A percentile compares a stretch with the other conserved stretches of the same genome.
These are phyloP conservation scores for Sebastes aleutianus DNA, from an alignment of 2,797 vertebrate genomes.

Conservation along the genomic window DNA sequence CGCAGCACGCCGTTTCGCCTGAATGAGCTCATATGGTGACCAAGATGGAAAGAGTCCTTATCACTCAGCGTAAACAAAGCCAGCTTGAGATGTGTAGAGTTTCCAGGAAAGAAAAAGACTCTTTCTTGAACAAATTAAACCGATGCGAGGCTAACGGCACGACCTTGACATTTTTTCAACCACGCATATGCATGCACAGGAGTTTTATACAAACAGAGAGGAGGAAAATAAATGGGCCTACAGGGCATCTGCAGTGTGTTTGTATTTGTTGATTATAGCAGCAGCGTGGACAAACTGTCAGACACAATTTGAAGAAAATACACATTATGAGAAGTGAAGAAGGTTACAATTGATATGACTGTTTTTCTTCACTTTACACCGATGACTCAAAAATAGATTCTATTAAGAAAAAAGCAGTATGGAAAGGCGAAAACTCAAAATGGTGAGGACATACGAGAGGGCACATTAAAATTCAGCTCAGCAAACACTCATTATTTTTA, in stretches of 20 bases:
- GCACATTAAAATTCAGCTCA: conserved; percentile 58
- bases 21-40: conserved; percentile 32
- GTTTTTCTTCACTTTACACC: conserved; percentile 10
- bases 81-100: neutral
- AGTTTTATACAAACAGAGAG: neutral
- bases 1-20: conserved; percentile 2
- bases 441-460: conserved; percentile 18
- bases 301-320: neutral
- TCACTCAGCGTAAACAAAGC: conserved; percentile 16
- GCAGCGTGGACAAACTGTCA: neutral
- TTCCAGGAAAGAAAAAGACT: neutral
- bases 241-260: neutral
- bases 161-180: conserved; percentile 43
- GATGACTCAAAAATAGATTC: conserved; percentile 29
- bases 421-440: conserved; percentile 20
- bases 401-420: conserved; percentile 2
- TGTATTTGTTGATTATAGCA: neutral
- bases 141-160: conserved; percentile 10
- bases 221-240: neutral
- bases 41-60: conserved; percentile 27
- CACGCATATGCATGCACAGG: neutral
- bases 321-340: neutral
- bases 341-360: conserved; percentile 1
- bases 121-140: neutral
- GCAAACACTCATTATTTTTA: conserved; percentile 68